Conservation (phyloP, 2,888 invertebrate genomes). For the Lochmaea capreae region DNA sequence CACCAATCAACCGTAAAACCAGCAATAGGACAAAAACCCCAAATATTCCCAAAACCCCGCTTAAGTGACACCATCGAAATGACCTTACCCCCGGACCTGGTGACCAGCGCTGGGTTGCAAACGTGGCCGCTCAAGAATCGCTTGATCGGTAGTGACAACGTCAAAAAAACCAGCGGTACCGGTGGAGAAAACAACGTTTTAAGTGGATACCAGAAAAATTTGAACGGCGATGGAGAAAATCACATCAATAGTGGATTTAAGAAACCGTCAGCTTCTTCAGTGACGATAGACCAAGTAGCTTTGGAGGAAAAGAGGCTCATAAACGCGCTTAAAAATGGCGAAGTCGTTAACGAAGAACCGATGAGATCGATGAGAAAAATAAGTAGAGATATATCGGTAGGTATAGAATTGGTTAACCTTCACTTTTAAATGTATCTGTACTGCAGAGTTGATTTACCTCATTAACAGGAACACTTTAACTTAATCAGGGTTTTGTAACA, state of each 20-base stretch:
- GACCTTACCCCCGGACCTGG: slow-evolving; percentile 72
- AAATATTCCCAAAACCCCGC: slow-evolving; percentile 66
- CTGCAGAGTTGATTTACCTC: no score
- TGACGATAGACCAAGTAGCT: slow-evolving; percentile 70
- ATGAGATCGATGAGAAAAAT: slow-evolving; percentile 21
- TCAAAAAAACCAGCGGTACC: slow-evolving; percentile 54
- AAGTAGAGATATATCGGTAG: slow-evolving; percentile 33
- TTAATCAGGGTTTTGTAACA: no score
- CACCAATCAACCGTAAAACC: slow-evolving; percentile 57
- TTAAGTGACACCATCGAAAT: slow-evolving; percentile 74
- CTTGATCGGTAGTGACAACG: slow-evolving; percentile 64
- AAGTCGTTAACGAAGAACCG: slow-evolving; percentile 69
- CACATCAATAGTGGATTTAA: slow-evolving; percentile 18
- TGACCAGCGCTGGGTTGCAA: slow-evolving; percentile 62
- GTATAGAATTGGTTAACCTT: background rate
- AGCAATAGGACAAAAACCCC: slow-evolving; percentile 66
- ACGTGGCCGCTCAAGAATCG: slow-evolving; percentile 75
- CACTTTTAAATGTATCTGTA: no score
- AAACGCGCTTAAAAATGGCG: slow-evolving; percentile 82
- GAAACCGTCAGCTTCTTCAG: slow-evolving; percentile 44
- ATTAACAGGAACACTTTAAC: no score
- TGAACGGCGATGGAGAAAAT: slow-evolving; percentile 44
- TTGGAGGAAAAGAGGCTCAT: slow-evolving; percentile 83
- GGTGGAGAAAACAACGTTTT: slow-evolving; percentile 24
- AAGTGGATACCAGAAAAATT: slow-evolving; percentile 53